A percentile compares a stretch with the other conserved stretches of the same genome.
phyloP scores from a whole-genome alignment of 2,797 vertebrate species.

The Melanotaenia maccullochi region DNA sequence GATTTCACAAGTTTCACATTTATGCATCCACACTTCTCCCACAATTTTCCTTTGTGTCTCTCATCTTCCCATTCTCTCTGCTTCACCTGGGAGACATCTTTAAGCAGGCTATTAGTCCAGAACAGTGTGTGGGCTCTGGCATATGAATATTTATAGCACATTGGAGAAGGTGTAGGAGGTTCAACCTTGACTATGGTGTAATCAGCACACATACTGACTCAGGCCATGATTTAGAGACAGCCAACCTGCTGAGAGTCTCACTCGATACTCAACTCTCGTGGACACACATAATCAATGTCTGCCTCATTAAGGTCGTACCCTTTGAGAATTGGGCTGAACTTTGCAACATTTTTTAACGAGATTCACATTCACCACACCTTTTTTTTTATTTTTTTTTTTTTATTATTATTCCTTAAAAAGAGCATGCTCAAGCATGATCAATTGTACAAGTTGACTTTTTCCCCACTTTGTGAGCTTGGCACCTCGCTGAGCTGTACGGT shows the following conservation, averaged over 20 bases:
- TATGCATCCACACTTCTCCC: conserved; percentile 7
- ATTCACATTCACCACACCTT: conserved; percentile 45
- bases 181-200: conserved; percentile 81
- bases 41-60: conserved; percentile 27
- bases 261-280: conserved; percentile 73
- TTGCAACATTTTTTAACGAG: conserved; percentile 75
- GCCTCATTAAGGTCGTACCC: conserved; percentile 79
- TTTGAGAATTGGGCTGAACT: conserved; percentile 76
- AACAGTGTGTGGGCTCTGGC: conserved; percentile 72
- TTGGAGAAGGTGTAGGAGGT: conserved; percentile 80
- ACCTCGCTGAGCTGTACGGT: conserved; percentile 15
- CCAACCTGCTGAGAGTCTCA: conserved; percentile 71
- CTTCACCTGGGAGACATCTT: conserved; percentile 68
- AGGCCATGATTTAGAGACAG: conserved; percentile 77
- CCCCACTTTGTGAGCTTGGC: conserved; percentile 16
- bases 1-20: conserved; percentile 40
- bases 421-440: conserved; percentile 43
- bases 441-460: conserved; percentile 29
- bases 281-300: conserved; percentile 83
- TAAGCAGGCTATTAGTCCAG: conserved; percentile 74
- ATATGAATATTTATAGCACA: conserved; percentile 85
- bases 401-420: conserved; percentile 42
- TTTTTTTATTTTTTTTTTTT: background rate
- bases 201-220: conserved; percentile 77
- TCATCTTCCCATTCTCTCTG: conserved; percentile 29